Evolutionary conservation across 2,888 invertebrate species (phyloP).

Genomic region (Dolomedes plantarius): DNA sequence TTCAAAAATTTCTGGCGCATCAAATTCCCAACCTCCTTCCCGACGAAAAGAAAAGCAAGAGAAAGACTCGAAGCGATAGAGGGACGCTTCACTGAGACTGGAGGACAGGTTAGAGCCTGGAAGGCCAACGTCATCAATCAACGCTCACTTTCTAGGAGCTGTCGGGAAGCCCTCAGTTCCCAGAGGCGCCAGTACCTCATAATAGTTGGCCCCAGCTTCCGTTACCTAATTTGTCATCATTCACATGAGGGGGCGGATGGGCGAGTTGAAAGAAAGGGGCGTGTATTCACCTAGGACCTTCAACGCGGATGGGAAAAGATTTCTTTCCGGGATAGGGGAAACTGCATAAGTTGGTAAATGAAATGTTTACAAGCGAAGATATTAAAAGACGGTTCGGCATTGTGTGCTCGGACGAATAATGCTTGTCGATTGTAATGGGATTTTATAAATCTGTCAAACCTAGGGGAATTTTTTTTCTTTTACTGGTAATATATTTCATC

Average conservation of each 20-base stretch:
- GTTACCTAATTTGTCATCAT: constrained; percentile 70
- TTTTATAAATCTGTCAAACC: no score
- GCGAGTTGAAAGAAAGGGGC: constrained; percentile 4
- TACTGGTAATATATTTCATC: no score
- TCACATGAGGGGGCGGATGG: constrained; percentile 41
- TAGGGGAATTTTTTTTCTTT: no score
- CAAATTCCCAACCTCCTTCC: constrained; percentile 46
- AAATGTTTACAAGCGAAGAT: no score
- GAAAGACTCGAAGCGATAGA: constrained; percentile 19
- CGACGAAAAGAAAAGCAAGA: neutral
- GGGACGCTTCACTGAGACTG: constrained; percentile 8
- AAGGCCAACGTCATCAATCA: constrained; percentile 57
- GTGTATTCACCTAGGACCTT: neutral
- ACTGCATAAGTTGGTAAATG: no score
- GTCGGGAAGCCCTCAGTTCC: constrained; percentile 40
- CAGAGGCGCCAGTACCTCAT: constrained; percentile 47
- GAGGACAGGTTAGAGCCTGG: constrained; percentile 15
- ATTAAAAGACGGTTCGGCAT: no score
- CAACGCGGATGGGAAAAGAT: neutral
- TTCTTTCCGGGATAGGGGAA: neutral
- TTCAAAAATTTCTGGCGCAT: no score
- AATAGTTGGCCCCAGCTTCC: constrained; percentile 52
- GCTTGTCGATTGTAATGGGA: no score
- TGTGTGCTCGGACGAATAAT: no score
- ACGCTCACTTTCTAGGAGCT: constrained; percentile 33